Base-by-base conservation (phyloP, 2,113 vertebrate genomes). In the Semnopithecus entellus region DNA sequence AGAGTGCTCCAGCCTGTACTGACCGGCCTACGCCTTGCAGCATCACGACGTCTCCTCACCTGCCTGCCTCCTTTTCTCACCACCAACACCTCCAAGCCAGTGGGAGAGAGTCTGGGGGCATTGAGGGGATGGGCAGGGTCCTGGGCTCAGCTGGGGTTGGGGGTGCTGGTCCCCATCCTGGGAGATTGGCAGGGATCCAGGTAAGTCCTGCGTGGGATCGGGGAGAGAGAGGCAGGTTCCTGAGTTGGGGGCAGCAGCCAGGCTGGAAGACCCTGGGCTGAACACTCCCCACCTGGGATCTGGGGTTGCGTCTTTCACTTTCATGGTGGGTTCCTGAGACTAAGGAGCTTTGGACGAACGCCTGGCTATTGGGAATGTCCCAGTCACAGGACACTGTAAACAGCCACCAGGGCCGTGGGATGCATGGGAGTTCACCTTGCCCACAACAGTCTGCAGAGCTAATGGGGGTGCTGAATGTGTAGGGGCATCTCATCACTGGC, bases 11-110 rank as follows among this genome's bases (percentile, higher is more conserved):
- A 30, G 23, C 80, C 27, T 8, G 5, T 3, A 1, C 66, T 86
- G 89, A 92, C 20, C 12, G 0, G 18, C 55, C 3, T 1, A 11
- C 0, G n/a, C 22, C 35, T 7, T 1, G 1, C 1, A 0, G 16
- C 83, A 50, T 80, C 83, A 75, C 0, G 5, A 73, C 68, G 6
- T 3, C 43, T 76, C 10, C 64, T 9, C 8, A 76, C 27, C 48
- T 11, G 38, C 32, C 3, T 12, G 78, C 30, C 35, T 84, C 52
- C 48, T 70, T 61, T 76, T 52, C 48, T 87, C 4, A 5, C 22
- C 5, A 5, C 23, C 57, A 2, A 18, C 1, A 1, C 32, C 48
- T 27, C 3, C 0, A 1, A 12, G 14, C 5, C 43, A 8, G 11
- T 5, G 1, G 52, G 55, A 48, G 40, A 20, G 0, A 18, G 52